phyloP scores from a whole-genome alignment of 2,797 vertebrate genomes.

The Sitta carolinensis region DNA sequence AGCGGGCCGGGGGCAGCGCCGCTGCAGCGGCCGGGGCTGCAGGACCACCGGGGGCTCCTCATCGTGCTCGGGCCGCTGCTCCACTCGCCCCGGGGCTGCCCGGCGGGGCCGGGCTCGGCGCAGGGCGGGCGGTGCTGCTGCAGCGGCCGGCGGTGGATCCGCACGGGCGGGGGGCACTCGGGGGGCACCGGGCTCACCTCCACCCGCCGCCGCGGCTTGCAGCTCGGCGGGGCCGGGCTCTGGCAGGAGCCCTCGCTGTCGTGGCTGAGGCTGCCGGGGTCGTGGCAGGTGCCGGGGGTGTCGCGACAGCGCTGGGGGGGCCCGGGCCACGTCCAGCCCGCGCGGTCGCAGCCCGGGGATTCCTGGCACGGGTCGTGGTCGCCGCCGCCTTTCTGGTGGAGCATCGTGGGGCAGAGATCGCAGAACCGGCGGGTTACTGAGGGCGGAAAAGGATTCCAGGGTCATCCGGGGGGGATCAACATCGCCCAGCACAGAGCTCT shows the following conservation, averaged over 20 bases:
- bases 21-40: background rate
- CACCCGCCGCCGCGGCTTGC: slow-evolving; percentile 29
- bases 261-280: background rate
- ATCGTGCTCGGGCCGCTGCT: background rate
- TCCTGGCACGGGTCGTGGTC: background rate
- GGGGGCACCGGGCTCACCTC: slow-evolving; percentile 33
- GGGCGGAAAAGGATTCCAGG: background rate
- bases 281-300: fast-evolving
- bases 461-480: fast-evolving
- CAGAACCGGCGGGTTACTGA: fast-evolving
- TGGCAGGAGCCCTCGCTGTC: slow-evolving; percentile 31
- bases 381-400: background rate
- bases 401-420: background rate
- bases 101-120: fast-evolving
- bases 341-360: background rate
- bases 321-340: background rate
- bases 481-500: fast-evolving
- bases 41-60: background rate
- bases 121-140: slow-evolving; percentile 24
- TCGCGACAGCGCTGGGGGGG: background rate
- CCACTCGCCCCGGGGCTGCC: background rate
- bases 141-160: background rate
- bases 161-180: background rate
- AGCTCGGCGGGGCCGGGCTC: background rate
- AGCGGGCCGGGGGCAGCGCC: background rate